These are phyloP conservation scores for Odontamblyopus lacepedii DNA, from an alignment of 2,797 vertebrate species.

Conservation along the genomic window DNA sequence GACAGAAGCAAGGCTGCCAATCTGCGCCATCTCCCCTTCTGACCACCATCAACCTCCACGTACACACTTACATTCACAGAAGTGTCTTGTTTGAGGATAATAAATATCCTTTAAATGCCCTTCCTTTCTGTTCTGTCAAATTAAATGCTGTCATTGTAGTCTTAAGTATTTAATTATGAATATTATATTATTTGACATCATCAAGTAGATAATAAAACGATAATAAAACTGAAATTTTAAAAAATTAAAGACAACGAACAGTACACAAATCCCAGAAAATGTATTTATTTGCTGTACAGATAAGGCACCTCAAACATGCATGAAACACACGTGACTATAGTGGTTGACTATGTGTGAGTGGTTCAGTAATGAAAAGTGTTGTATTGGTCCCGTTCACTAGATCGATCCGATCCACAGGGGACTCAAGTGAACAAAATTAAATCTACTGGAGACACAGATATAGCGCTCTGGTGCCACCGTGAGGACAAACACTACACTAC, in stretches of 20 bases:
- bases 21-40: no score
- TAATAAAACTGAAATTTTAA: background rate
- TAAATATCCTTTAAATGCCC: background rate
- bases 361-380: slow-evolving; percentile 40
- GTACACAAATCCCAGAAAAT: slow-evolving; percentile 32
- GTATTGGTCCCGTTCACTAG: slow-evolving; percentile 21
- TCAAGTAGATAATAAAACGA: background rate
- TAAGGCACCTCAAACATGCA: slow-evolving; percentile 63
- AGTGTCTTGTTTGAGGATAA: no score
- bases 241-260: slow-evolving; percentile 33
- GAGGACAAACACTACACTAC: slow-evolving; percentile 12
- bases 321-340: slow-evolving; percentile 60
- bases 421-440: background rate
- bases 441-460: slow-evolving; percentile 11
- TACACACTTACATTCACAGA: no score
- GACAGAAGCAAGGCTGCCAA: no score
- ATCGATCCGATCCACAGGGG: background rate
- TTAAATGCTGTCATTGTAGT: background rate
- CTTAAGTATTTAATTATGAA: background rate
- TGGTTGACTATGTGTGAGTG: slow-evolving; percentile 68
- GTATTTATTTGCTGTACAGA: slow-evolving; percentile 51
- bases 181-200: background rate
- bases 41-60: no score
- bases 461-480: slow-evolving; percentile 32
- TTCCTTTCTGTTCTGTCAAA: background rate